Evolutionary conservation across 2,888 invertebrate genomes (phyloP), one percentile per base, ranked within the genome.

Genomic region (Formica aserva): DNA sequence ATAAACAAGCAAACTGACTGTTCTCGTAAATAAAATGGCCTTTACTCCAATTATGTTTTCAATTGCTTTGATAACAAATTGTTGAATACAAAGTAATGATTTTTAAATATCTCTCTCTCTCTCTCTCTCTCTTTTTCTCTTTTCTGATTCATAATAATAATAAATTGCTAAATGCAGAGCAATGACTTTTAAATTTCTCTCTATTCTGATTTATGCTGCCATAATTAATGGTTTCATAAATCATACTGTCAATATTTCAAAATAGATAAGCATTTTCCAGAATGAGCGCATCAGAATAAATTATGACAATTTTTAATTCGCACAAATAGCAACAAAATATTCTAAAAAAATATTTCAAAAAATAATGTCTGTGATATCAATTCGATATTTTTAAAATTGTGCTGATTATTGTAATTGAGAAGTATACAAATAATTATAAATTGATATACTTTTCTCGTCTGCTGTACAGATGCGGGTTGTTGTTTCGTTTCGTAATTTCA

Each of bases 11-110:
- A 38, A 52, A 69, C 32, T 1, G 13, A 18, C n/a, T 41, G 32
- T 38, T 67, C 71, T 55, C 26, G 29, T 45, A 75, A 45, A 75
- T 18, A 45, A 66, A 66, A 65, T 66, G 15, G 45, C 45, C 15
- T n/a, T 45, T 29, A 8, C 29, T 38, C 32, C 32, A 74, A 41
- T 9, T 72, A 57, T 38, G 9, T 29, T 74, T 38, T 38, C 9
- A 38, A 48, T 26, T 18, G n/a, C 6, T 11, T 48, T 26, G 35
- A 60, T 72, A 60, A 22, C 35, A 38, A 60, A 72, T 22, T 74
- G 26, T 15, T 35, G 22, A 71, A 4, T 35, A 57, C 57, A 72
- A 57, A 57, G 9, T 1, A 35, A 18, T 72, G 57, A 26, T 5
- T 72, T 71, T 35, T 22, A 55, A 71, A 72, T 57, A 11, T 38